Evolutionary conservation across 1,140 invertebrate species (phyloP), one percentile per base, ranked within the genome.

Genomic region (Pseudachorutes palmiensis): DNA sequence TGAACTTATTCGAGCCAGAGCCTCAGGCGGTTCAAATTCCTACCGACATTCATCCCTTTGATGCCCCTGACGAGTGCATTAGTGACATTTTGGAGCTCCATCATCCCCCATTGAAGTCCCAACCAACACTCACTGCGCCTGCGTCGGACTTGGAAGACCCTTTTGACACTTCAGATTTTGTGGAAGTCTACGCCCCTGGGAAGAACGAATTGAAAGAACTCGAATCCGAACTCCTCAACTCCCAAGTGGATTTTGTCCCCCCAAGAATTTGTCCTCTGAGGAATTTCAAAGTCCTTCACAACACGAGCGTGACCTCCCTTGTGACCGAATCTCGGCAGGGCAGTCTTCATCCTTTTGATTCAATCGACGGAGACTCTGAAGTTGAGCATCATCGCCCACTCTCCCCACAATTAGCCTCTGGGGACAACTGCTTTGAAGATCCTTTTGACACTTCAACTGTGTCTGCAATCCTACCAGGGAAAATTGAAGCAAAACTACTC

Each of bases 371-470:
- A 36, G 51, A 55, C 24, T 12, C 12, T 16, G 51, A 12, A 55
- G 51, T 55, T 26, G 51, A 55, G 51, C 51, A 55, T 55, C 51
- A 55, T 55, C 51, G 51, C 5, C 51, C 51, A 12, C 51, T 55
- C 3, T 55, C 51, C 24, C 51, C 51, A 26, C 51, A 55, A 16
- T 55, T 55, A 22, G 24, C 51, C 5, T 16, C 51, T 5, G 24
- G 51, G 9, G 51, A 55, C 12, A 2, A 9, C 9, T 45, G 32
- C n/a, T 67, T 69, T 66, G 61, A 67, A n/a, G 91, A 93, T 82
- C 90, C 90, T 0, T 94, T 94, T 75, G 90, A 93, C 75, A 92
- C 90, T 12, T 85, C 87, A 57, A 90, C 90, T 79, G 89, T 87
- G 0, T 87, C 89, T 45, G 87, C 87, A 73, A 82, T 91, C 48